These are phyloP conservation scores for Chrysina gloriosa DNA, from an alignment of 2,888 invertebrate species.

Conservation along the genomic window DNA sequence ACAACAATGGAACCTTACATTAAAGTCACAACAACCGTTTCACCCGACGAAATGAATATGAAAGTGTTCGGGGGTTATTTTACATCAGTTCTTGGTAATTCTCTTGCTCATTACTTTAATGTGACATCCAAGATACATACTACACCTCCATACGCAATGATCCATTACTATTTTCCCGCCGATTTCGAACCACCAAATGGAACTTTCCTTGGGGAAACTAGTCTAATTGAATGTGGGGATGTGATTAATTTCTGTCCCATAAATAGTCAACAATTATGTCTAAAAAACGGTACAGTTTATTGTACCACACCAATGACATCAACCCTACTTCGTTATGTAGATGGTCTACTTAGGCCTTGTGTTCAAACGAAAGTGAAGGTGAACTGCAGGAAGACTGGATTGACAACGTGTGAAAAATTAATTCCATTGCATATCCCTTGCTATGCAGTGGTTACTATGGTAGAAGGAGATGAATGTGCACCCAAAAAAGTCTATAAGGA, in stretches of 20 bases:
- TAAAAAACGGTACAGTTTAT: conserved; percentile 9
- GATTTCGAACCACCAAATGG: background rate
- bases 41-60: conserved; percentile 1
- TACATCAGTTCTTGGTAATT: conserved; percentile 2
- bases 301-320: background rate
- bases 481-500: background rate
- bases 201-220: background rate
- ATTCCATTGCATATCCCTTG: conserved; percentile 19
- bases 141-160: conserved; percentile 17
- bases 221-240: background rate
- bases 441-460: conserved; percentile 13
- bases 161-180: conserved; percentile 2
- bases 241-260: background rate
- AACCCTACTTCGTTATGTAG: background rate
- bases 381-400: background rate
- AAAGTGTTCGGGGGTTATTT: conserved; percentile 22
- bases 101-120: conserved; percentile 7
- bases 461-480: conserved; percentile 4
- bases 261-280: background rate
- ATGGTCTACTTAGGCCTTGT: background rate
- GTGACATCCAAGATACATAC: conserved; percentile 16
- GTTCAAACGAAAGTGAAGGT: background rate
- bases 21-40: background rate
- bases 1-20: conserved; percentile 19
- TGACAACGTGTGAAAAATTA: background rate